Evolutionary conservation across 2,113 vertebrate genomes (phyloP).

Genomic region (Nerophis lumbriciformis): DNA sequence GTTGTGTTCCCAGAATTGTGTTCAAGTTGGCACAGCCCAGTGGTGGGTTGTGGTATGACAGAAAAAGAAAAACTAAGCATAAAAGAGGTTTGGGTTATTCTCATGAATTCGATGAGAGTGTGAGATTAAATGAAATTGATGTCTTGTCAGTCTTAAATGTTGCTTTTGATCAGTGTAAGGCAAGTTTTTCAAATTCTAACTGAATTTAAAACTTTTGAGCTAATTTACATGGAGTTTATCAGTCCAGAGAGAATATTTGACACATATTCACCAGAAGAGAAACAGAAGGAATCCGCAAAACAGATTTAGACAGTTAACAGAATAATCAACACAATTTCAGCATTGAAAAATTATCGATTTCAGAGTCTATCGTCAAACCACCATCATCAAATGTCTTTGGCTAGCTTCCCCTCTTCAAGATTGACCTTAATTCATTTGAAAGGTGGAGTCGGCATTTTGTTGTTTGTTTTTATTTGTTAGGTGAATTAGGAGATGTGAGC

Average conservation of each 20-base stretch:
- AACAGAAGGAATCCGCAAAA: constrained; percentile 40
- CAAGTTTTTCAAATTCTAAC: constrained; percentile 40
- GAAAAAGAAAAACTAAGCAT: neutral
- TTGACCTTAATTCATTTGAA: neutral
- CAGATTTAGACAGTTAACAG: constrained; percentile 7
- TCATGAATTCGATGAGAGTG: constrained; percentile 35
- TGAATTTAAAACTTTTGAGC: constrained; percentile 39
- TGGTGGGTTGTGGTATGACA: constrained; percentile 35
- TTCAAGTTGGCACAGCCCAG: constrained; percentile 33
- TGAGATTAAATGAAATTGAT: constrained; percentile 49
- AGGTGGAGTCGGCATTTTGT: neutral
- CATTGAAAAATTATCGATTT: neutral
- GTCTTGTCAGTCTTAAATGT: constrained; percentile 37
- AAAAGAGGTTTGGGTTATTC: constrained; percentile 13
- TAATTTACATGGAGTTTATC: constrained; percentile 35
- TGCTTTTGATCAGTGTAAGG: constrained; percentile 43
- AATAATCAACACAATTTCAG: no score
- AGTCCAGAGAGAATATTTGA: constrained; percentile 52
- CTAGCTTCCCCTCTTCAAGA: neutral
- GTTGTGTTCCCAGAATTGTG: constrained; percentile 26
- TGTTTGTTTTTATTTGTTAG: neutral
- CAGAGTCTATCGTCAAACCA: neutral
- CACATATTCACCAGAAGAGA: constrained; percentile 31
- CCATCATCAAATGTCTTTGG: neutral
- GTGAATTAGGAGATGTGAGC: neutral